These are phyloP conservation scores for Drosophila planitibia DNA, from an alignment of 2,888 invertebrate genomes.

Conservation along the genomic window DNA sequence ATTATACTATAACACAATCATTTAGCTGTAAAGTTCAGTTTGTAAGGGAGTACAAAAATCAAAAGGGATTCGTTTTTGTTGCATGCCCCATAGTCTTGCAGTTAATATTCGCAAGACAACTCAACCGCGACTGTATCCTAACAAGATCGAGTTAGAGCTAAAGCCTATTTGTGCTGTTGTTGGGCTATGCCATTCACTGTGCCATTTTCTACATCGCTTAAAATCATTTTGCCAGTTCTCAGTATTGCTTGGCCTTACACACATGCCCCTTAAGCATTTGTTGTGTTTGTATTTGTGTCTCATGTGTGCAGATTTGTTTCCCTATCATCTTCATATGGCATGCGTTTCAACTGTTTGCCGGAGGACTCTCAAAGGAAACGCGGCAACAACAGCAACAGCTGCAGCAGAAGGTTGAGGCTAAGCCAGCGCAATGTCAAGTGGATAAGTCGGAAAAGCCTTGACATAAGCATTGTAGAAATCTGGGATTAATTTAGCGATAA, in stretches of 20 bases:
- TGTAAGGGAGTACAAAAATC: neutral
- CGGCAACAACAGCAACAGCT: neutral
- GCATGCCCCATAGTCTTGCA: slow-evolving; percentile 27
- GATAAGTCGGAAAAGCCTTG: slow-evolving; percentile 29
- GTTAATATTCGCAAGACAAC: slow-evolving; percentile 51
- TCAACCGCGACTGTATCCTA: slow-evolving; percentile 57
- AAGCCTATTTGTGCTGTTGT: slow-evolving; percentile 14
- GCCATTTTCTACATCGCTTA: slow-evolving; percentile 58
- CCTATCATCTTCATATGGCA: slow-evolving; percentile 52
- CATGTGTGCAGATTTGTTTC: slow-evolving; percentile 64
- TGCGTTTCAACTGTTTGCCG: slow-evolving; percentile 34
- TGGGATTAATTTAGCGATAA: slow-evolving; percentile 37
- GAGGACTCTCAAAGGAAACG: slow-evolving; percentile 11
- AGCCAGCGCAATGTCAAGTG: slow-evolving; percentile 39
- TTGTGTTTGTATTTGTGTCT: slow-evolving; percentile 26
- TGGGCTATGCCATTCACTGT: slow-evolving; percentile 20
- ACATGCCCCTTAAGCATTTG: slow-evolving; percentile 16
- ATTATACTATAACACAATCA: neutral
- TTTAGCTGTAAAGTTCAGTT: neutral
- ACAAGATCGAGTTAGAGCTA: slow-evolving; percentile 56
- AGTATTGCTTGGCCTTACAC: slow-evolving; percentile 47
- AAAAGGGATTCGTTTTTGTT: neutral
- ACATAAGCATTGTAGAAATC: slow-evolving; percentile 23
- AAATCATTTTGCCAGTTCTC: slow-evolving; percentile 71
- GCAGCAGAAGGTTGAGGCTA: slow-evolving; percentile 1